Percentiles rank a stretch among this genome's conserved stretches.
Evolutionary conservation across 2,888 invertebrate genomes (phyloP).

Genomic region (Matsumyia berberina): DNA sequence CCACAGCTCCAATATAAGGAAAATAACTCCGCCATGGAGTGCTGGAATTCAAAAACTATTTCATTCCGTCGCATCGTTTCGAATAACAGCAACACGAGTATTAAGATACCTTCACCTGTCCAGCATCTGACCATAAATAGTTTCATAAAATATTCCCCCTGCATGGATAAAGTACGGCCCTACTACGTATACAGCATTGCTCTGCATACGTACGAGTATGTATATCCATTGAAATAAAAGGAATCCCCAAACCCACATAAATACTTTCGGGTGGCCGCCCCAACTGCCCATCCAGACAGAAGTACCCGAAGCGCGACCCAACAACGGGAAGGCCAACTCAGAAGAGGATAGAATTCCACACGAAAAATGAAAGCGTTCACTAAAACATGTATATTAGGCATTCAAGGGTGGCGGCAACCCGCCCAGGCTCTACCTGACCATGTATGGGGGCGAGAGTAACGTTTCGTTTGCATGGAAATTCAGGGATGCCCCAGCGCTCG

Average conservation of each 20-base stretch:
- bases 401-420: slow-evolving; percentile 44
- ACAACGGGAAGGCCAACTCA: slow-evolving; percentile 20
- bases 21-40: slow-evolving; percentile 10
- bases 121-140: slow-evolving; percentile 69
- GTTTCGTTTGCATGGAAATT: slow-evolving; percentile 63
- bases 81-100: slow-evolving; percentile 10
- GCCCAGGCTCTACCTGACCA: slow-evolving; percentile 42
- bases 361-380: slow-evolving; percentile 68
- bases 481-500: slow-evolving; percentile 41
- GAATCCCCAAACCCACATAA: slow-evolving; percentile 69
- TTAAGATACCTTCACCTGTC: slow-evolving; percentile 68
- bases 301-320: slow-evolving; percentile 45
- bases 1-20: not conserved
- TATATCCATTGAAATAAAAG: slow-evolving; percentile 66
- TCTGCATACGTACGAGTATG: no score
- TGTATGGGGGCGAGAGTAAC: slow-evolving; percentile 22
- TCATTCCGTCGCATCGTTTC: slow-evolving; percentile 33
- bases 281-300: slow-evolving; percentile 2
- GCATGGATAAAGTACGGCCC: slow-evolving; percentile 30
- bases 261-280: slow-evolving; percentile 38
- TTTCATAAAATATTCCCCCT: slow-evolving; percentile 67
- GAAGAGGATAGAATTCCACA: slow-evolving; percentile 51
- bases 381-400: slow-evolving; percentile 73
- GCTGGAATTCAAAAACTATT: slow-evolving; percentile 45
- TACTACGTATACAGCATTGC: slow-evolving; percentile 16